Evolutionary conservation across 1,140 invertebrate genomes (phyloP), one percentile per base, ranked within the genome.

Genomic region (Apocrypta bakeri): DNA sequence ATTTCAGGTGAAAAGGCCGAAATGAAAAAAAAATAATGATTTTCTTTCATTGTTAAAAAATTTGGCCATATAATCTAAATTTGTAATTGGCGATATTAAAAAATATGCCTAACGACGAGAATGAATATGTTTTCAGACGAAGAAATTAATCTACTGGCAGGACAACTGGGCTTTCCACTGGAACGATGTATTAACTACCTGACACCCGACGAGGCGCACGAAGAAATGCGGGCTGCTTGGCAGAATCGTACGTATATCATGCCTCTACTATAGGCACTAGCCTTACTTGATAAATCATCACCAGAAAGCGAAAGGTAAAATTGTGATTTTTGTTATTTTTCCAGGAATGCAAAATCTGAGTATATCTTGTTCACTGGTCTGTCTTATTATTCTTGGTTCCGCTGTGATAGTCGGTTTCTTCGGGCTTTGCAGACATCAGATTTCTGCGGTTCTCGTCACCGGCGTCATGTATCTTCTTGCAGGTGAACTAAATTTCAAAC

Each of bases 341-440:
- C n/a, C 90, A 98, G 97, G 97, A 88, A 98, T 98, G 97, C 97
- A 98, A 91, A 98, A 98, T 90, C 91, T 98, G 83, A 97, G 97
- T 73, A 98, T 98, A 90, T 98, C 97, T 12, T 98, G 97, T 90
- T 96, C 97, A 25, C 92, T 98, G 83, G 97, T 98, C 1, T 97
- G 97, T 87, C 93, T 98, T 31, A 98, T 98, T 85, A 95, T 98
- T 21, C 88, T 98, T 77, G 96, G 95, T 25, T 95, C 95, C 84
- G 96, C 97, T 2, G 96, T 96, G 4, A 90, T 97, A 9, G 95
- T 98, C 1, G 97, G 97, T 75, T 94, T 95, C 71, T 97, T 98
- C 88, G 97, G 97, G 11, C 94, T 98, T 7, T 95, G 96, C 86
- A 95, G 96, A 88, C 95, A 96, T 87, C 97, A 98, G 92, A 97